phyloP scores from a whole-genome alignment of 2,888 invertebrate genomes.

The Myopa testacea region DNA sequence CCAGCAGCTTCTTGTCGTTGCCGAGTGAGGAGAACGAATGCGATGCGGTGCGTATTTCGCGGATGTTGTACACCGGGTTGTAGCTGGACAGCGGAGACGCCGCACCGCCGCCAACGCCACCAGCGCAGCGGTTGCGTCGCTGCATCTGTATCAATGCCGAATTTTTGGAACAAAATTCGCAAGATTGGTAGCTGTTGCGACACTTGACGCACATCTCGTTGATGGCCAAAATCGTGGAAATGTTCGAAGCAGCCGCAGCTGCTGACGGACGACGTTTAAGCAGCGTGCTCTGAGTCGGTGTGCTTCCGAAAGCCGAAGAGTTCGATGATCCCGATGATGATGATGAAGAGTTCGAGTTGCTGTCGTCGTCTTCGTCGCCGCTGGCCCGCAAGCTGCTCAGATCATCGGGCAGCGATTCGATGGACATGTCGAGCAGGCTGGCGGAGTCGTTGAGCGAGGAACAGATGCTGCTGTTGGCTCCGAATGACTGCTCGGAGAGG shows the following conservation, averaged over 20 bases:
- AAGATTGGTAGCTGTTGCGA: slow-evolving; percentile 60
- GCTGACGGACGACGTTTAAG: slow-evolving; percentile 39
- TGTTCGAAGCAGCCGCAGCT: background rate
- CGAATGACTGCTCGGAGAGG: slow-evolving; percentile 50
- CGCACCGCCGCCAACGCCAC: slow-evolving; percentile 3
- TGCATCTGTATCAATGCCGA: slow-evolving; percentile 52
- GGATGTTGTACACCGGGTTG: slow-evolving; percentile 68
- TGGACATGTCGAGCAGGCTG: slow-evolving; percentile 62
- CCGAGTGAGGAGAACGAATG: slow-evolving; percentile 68
- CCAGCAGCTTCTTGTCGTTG: slow-evolving; percentile 67
- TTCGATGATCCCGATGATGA: slow-evolving; percentile 59
- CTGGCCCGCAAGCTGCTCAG: slow-evolving; percentile 53
- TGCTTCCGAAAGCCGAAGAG: slow-evolving; percentile 5
- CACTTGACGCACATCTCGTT: slow-evolving; percentile 56
- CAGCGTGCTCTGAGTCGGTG: background rate
- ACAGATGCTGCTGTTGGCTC: slow-evolving; percentile 44
- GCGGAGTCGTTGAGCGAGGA: slow-evolving; percentile 54
- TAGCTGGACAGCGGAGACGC: slow-evolving; percentile 54
- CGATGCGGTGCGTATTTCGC: slow-evolving; percentile 66
- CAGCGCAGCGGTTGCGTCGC: slow-evolving; percentile 9
- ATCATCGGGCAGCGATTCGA: slow-evolving; percentile 62
- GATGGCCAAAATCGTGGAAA: slow-evolving; percentile 41
- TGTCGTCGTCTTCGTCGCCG: slow-evolving; percentile 57
- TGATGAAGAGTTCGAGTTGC: slow-evolving; percentile 48
- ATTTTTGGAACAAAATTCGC: slow-evolving; percentile 64